These are phyloP conservation scores for Littorina saxatilis DNA, from an alignment of 1,140 invertebrate genomes.

Conservation along the genomic window DNA sequence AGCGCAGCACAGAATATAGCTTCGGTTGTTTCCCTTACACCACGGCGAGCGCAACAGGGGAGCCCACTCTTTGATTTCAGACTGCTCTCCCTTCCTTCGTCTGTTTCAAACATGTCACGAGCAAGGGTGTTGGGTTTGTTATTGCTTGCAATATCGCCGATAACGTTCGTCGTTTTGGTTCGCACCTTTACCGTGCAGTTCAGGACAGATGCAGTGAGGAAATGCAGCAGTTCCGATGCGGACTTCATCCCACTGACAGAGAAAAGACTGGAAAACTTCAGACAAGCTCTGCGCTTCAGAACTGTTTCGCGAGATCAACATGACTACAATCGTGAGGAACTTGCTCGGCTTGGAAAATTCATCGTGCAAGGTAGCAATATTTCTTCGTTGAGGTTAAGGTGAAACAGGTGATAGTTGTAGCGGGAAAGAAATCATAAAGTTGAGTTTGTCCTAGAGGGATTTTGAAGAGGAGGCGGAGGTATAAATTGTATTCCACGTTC, in stretches of 20 bases:
- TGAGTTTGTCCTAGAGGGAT: background rate
- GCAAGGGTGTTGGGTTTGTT: background rate
- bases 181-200: constrained; percentile 58
- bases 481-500: background rate
- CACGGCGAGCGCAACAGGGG: too few species aligned
- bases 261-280: constrained; percentile 54
- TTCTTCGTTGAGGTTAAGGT: background rate
- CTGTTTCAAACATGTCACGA: background rate
- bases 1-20: too few species aligned
- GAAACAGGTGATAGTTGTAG: background rate
- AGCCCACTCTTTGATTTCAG: too few species aligned
- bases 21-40: too few species aligned
- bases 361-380: constrained; percentile 43
- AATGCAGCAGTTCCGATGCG: constrained; percentile 54
- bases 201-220: constrained; percentile 41
- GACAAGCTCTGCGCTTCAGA: constrained; percentile 55
- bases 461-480: background rate
- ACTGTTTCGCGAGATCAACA: constrained; percentile 54
- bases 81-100: too few species aligned
- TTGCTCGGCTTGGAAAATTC: constrained; percentile 54
- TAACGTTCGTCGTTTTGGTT: constrained; percentile 50
- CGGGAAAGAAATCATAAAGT: too few species aligned
- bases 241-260: constrained; percentile 60
- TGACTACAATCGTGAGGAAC: constrained; percentile 55
- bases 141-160: constrained; percentile 2